Evolutionary conservation across 2,888 invertebrate genomes (phyloP), one percentile per base, ranked within the genome.

Genomic region (Dasypogon diadema): DNA sequence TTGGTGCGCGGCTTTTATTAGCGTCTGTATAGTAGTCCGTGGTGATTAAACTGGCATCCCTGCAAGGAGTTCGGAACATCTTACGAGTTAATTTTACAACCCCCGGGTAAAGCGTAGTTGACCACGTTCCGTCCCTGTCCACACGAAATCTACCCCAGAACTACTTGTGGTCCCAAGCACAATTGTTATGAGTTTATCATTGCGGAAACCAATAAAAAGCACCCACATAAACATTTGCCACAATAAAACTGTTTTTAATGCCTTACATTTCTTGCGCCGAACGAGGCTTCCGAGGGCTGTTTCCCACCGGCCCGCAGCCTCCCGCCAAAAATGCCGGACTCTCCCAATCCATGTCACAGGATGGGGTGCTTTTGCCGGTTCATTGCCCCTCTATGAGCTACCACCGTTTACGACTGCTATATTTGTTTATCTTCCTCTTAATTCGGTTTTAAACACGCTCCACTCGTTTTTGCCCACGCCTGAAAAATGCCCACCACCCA

Each of bases 371-470:
- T 14, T 51, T 51, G 14, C 12, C 6, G 51, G n/a, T 51, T n/a
- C 51, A 1, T 51, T 21, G 51, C 56, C 6, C 30, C 5, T 12
- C 18, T 26, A 6, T 18, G 30, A 24, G 22, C 14, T 10, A 12
- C 5, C 56, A 1, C 26, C n/a, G 3, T 24, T 56, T 26, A 56
- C 14, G 26, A 30, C 12, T 26, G 10, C 26, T 21, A 14, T 56
- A 56, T 56, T 26, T 56, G 12, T 26, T 56, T 56, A 56, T 30
- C 24, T 56, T 56, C 30, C 26, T 26, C 30, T 56, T 56, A 56
- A 56, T 30, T 24, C 56, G 14, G 56, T 22, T 56, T 56, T 16
- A 56, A 56, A 22, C 21, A 54, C 1, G 42, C 42, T 42, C n/a
- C 42, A 12, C n/a, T 3, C 12, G 8, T 18, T 14, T 14, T 54